These are phyloP conservation scores for Scaeva pyrastri DNA, from an alignment of 2,888 invertebrate species.

Conservation along the genomic window DNA sequence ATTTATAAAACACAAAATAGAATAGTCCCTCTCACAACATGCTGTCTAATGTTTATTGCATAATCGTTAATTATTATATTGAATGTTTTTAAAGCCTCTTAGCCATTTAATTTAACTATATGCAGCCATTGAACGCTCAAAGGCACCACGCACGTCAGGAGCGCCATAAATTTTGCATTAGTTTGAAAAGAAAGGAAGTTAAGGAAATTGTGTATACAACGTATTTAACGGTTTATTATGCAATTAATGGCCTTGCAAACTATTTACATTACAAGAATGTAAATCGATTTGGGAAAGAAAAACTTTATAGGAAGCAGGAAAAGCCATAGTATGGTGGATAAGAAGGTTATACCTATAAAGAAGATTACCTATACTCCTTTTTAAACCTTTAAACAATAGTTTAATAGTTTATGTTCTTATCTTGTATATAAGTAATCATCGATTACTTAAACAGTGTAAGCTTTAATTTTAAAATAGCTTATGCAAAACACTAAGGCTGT, in stretches of 20 bases:
- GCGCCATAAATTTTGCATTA: constrained; percentile 1
- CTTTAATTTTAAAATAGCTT: background rate
- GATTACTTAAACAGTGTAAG: background rate
- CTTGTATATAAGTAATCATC: too few relatives aligned
- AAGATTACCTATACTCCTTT: too few relatives aligned
- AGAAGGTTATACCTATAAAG: too few relatives aligned
- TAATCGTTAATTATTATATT: background rate
- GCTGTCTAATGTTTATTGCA: background rate
- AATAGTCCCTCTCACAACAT: background rate
- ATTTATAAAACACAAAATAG: background rate
- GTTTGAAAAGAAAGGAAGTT: constrained; percentile 27
- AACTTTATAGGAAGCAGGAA: too few relatives aligned
- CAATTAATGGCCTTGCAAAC: background rate
- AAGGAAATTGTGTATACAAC: background rate
- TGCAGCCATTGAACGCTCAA: background rate
- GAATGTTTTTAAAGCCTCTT: constrained; percentile 3
- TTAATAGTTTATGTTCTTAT: too few relatives aligned
- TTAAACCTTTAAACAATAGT: too few relatives aligned
- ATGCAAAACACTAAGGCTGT: background rate
- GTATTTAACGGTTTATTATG: background rate
- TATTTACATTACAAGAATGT: background rate
- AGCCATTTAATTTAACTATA: constrained; percentile 6
- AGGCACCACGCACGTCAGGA: constrained; percentile 35
- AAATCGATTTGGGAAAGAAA: background rate
- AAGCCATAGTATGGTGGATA: too few relatives aligned